phyloP scores from a whole-genome alignment of 2,113 vertebrate species.

The Dipodomys ordii region DNA sequence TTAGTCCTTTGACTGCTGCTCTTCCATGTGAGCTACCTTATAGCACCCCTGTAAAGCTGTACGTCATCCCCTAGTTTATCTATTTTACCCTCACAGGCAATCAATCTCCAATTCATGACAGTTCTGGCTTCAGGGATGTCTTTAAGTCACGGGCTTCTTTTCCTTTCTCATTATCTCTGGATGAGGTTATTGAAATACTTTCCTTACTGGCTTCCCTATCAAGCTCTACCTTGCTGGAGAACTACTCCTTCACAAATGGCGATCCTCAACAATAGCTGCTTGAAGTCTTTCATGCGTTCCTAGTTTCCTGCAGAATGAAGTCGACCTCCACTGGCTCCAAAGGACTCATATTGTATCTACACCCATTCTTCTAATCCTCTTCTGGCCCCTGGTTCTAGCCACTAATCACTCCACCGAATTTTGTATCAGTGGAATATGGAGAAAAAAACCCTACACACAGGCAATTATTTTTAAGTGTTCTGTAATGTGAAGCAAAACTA shows the following conservation, averaged over 20 bases:
- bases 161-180: background rate
- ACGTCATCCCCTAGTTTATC: background rate
- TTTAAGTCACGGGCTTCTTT: constrained; percentile 10
- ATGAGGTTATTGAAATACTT: background rate
- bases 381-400: background rate
- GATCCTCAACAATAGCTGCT: background rate
- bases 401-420: background rate
- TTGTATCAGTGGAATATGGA: background rate
- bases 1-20: background rate
- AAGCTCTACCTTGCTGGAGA: background rate
- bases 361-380: background rate
- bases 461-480: background rate
- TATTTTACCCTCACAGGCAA: background rate
- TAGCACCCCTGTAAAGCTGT: background rate
- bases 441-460: background rate
- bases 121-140: background rate
- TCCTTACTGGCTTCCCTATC: background rate
- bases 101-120: constrained; percentile 5
- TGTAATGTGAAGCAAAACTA: background rate
- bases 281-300: background rate
- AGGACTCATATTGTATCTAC: background rate
- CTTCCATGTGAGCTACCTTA: background rate
- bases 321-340: background rate
- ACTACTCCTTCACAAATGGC: background rate
- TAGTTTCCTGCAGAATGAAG: background rate